Conservation (phyloP, 2,113 vertebrate species). For the Callaeas wilsoni region DNA sequence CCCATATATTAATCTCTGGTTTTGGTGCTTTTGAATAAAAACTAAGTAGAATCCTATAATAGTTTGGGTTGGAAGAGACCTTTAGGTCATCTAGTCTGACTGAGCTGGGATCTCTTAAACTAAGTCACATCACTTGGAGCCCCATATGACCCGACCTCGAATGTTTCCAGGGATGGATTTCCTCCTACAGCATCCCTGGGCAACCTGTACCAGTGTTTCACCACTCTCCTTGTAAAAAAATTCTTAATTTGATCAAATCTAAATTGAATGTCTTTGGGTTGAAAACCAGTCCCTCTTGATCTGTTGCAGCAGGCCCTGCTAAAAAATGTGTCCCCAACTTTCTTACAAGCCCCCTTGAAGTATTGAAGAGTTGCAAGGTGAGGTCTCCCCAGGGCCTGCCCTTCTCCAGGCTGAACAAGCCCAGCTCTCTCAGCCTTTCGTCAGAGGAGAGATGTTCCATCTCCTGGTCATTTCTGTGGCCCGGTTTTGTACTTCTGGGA, state of each 20-base stretch:
- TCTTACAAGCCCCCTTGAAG: not conserved
- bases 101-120: not conserved
- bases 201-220: not conserved
- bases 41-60: not conserved
- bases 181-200: not conserved
- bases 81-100: not conserved
- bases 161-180: not conserved
- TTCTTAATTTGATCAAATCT: not conserved
- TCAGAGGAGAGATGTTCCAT: not conserved
- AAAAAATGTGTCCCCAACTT: not conserved
- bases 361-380: not conserved
- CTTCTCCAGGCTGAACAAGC: not conserved
- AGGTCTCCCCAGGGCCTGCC: not conserved
- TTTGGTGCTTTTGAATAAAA: not conserved
- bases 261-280: rapidly evolving
- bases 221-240: not conserved
- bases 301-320: not conserved
- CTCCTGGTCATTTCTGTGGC: not conserved
- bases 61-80: not conserved
- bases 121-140: not conserved
- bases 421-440: not conserved
- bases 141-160: rapidly evolving
- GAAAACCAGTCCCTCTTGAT: not conserved
- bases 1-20: not conserved
- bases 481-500: not conserved